These are phyloP conservation scores for Stomatorhinus walkeri DNA, from an alignment of 2,797 vertebrate genomes.

Conservation along the genomic window DNA sequence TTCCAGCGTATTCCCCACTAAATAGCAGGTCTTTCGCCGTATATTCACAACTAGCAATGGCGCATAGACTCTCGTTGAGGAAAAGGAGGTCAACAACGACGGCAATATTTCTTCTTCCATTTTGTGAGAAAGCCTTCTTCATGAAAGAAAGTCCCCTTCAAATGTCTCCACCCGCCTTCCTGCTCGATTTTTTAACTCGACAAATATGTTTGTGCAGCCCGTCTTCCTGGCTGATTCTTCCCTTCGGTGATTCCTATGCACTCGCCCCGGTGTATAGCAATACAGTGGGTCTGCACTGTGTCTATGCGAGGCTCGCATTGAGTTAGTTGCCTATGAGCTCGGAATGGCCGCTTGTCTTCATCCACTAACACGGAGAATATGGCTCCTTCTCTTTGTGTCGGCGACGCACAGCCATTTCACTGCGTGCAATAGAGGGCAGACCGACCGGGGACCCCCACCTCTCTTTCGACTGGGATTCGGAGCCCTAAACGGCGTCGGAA, in stretches of 20 bases:
- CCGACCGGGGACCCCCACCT: conserved; percentile 58
- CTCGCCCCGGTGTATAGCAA: conserved; percentile 66
- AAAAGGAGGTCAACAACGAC: conserved; percentile 79
- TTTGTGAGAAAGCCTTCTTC: conserved; percentile 75
- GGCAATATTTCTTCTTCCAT: conserved; percentile 86
- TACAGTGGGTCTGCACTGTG: conserved; percentile 63
- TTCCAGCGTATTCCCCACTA: conserved; percentile 18
- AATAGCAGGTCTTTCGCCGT: conserved; percentile 40
- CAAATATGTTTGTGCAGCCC: conserved; percentile 50
- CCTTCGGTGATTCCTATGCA: conserved; percentile 62
- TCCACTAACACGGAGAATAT: conserved; percentile 81
- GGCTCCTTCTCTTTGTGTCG: conserved; percentile 93
- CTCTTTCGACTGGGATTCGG: conserved; percentile 46
- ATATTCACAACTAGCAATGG: conserved; percentile 60
- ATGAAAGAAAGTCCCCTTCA: conserved; percentile 84
- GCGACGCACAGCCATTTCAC: conserved; percentile 69
- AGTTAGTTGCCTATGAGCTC: conserved; percentile 66
- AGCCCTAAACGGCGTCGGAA: conserved; percentile 37
- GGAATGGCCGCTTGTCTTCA: conserved; percentile 82
- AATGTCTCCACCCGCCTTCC: conserved; percentile 67
- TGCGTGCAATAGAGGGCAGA: conserved; percentile 65
- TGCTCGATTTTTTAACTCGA: conserved; percentile 58
- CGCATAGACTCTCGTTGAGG: conserved; percentile 64
- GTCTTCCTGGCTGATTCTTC: conserved; percentile 52
- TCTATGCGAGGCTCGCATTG: conserved; percentile 63